Conservation (phyloP, 2,888 invertebrate genomes). For the Megalurothrips usitatus region DNA sequence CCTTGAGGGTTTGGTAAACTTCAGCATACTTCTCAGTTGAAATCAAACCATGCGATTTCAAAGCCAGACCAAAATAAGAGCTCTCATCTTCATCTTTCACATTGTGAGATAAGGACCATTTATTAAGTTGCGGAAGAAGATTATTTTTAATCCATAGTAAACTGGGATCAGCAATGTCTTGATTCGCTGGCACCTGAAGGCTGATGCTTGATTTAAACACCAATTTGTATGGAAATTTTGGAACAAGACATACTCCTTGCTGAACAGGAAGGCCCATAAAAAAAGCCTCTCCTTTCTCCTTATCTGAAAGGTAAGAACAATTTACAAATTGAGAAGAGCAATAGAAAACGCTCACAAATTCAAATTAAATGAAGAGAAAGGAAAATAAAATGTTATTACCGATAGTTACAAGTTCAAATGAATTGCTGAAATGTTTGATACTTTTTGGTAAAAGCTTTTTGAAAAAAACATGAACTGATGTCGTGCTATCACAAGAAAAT, state of each 20-base stretch:
- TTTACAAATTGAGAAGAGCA: not conserved
- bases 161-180: constrained; percentile 36
- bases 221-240: constrained; percentile 41
- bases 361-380: constrained; percentile 29
- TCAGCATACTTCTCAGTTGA: constrained; percentile 63
- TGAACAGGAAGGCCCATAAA: constrained; percentile 51
- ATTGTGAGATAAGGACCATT: constrained; percentile 54
- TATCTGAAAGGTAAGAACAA: constrained; percentile 44
- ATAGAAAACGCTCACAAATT: not conserved
- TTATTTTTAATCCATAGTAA: constrained; percentile 54
- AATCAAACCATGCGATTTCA: constrained; percentile 60
- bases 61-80: constrained; percentile 38
- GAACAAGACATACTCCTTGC: constrained; percentile 47
- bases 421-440: constrained; percentile 47
- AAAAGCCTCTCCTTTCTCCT: constrained; percentile 44
- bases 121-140: constrained; percentile 57
- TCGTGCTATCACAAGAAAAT: not conserved
- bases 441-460: constrained; percentile 43
- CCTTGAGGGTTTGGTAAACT: constrained; percentile 69
- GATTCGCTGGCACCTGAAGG: not conserved
- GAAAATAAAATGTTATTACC: constrained; percentile 46
- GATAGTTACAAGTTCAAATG: constrained; percentile 41
- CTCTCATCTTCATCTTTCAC: constrained; percentile 42
- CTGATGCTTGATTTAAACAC: constrained; percentile 40
- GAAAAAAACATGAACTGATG: constrained; percentile 43